Evolutionary conservation across 2,888 invertebrate species (phyloP), one percentile per base, ranked within the genome.

Genomic region (Drosophila falleni): DNA sequence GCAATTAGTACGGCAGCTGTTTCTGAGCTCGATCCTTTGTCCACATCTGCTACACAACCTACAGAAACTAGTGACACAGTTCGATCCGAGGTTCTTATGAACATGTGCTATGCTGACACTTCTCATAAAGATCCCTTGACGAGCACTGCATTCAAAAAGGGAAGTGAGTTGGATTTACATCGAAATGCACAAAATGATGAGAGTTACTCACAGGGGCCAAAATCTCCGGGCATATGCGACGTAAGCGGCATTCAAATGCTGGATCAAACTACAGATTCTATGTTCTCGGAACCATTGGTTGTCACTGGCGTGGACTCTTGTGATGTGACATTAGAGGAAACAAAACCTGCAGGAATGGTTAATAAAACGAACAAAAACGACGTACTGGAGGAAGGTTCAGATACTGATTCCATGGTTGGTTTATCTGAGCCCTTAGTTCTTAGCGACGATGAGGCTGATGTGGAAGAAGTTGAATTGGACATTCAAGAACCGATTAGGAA

Each of bases 211-310:
- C 13, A 35, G 8, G 46, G 55, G 39, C 16, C 16, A 0, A 29
- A 37, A 15, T 53, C 69, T 2, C n/a, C 63, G 5, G n/a, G 44
- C 13, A 55, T 67, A 1, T 62, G 59, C 58, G 91, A 91, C 49
- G 81, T 92, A 54, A 92, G 92, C 60, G 92, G 92, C 8, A 89
- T 92, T 37, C 80, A 90, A 62, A 54, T 89, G 33, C 70, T 92
- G 1, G 91, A 91, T 73, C 81, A 89, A 66, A 89, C 91, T 3
- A 71, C 82, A 0, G 91, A 91, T 35, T 91, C 91, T 0, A 63
- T 84, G 39, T 87, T 89, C 41, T 89, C 84, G 4, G 91, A 91
- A 49, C 74, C 78, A 8, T 64, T 90, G 11, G 60, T 80, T 53
- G 79, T 90, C 2, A 87, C 88, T 5, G 83, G 74, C 16, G 64